Evolutionary conservation across 1,140 invertebrate genomes (phyloP).

Genomic region (Bombus confusus): DNA sequence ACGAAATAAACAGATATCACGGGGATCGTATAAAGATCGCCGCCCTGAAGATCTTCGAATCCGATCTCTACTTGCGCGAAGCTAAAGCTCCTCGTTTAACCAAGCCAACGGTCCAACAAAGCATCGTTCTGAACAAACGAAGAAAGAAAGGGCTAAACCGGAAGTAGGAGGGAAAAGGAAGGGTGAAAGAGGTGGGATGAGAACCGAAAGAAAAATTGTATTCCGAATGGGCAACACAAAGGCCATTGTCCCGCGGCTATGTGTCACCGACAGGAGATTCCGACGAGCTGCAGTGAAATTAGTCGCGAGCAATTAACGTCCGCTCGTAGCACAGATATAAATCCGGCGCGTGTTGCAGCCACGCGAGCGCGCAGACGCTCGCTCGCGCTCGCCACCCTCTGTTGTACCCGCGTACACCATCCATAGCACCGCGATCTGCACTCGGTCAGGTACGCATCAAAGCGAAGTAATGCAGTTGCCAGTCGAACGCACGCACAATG

Average conservation of each 20-base stretch:
- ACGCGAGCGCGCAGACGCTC: background rate
- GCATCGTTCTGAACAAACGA: background rate
- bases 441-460: slow-evolving; percentile 38
- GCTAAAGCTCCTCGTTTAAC: too few species aligned
- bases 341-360: slow-evolving; percentile 5
- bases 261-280: slow-evolving; percentile 45
- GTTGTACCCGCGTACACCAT: background rate
- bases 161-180: background rate
- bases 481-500: slow-evolving; percentile 49
- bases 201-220: slow-evolving; percentile 14
- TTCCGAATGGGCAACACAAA: slow-evolving; percentile 7
- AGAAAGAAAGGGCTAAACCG: background rate
- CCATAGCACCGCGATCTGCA: background rate
- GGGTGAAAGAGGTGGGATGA: background rate
- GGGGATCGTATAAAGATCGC: too few species aligned
- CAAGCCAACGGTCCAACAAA: too few species aligned
- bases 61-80: too few species aligned
- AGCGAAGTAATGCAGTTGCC: slow-evolving; percentile 57
- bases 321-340: slow-evolving; percentile 42
- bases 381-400: background rate
- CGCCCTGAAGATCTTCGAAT: too few species aligned
- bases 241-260: slow-evolving; percentile 31
- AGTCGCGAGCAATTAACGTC: slow-evolving; percentile 54
- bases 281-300: slow-evolving; percentile 41
- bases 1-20: too few species aligned